These are phyloP conservation scores for Aporophyla nigra DNA, from an alignment of 2,888 invertebrate genomes.

Conservation along the genomic window DNA sequence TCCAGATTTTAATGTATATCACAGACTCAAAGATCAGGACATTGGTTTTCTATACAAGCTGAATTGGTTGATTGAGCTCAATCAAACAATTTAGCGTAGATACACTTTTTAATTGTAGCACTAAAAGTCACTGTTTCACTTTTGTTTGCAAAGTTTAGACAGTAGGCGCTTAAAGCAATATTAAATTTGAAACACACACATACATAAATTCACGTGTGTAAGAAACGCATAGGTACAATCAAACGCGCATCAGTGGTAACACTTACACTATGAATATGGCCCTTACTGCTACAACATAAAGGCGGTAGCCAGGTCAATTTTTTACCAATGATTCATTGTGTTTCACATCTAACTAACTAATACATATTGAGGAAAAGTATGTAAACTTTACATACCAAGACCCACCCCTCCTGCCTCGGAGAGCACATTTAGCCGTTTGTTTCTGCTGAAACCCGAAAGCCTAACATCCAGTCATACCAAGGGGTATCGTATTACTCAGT, in stretches of 20 bases:
- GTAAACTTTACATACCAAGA: no score
- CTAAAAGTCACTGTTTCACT: not conserved
- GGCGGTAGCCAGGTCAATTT: no score
- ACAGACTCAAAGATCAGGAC: not conserved
- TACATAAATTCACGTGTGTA: no score
- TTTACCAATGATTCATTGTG: not conserved
- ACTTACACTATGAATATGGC: not conserved
- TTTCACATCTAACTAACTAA: no score
- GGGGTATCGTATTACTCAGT: no score
- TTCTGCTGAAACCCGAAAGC: no score
- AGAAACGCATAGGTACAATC: not conserved
- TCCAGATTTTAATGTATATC: not conserved
- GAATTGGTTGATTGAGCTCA: not conserved
- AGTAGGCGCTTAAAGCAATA: constrained; percentile 2
- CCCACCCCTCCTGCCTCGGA: no score
- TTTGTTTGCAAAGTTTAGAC: not conserved
- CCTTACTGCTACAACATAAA: not conserved
- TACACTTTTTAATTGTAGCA: not conserved
- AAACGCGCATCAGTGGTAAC: not conserved
- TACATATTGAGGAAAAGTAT: no score
- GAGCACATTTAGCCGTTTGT: no score
- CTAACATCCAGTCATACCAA: no score
- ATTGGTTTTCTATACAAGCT: not conserved
- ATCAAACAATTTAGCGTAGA: not conserved
- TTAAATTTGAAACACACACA: not conserved